Conservation (phyloP, 2,113 vertebrate species). For the Sturnus vulgaris region DNA sequence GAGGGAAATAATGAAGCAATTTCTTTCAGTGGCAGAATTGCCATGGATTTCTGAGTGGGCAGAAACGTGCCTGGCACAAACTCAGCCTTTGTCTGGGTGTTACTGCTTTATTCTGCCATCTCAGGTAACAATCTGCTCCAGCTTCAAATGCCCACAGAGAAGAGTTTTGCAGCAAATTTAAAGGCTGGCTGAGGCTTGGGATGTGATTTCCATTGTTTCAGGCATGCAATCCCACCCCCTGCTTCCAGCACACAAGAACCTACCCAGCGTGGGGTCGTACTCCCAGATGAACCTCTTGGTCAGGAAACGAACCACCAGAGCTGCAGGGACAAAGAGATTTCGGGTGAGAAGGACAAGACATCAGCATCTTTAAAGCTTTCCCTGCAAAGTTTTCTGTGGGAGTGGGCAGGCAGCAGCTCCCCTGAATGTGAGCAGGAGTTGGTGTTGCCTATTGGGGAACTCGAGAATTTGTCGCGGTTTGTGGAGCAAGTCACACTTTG, state of each 20-base stretch:
- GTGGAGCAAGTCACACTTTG: not conserved
- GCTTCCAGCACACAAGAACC: slow-evolving; percentile 23
- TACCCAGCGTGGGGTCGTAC: slow-evolving; percentile 95
- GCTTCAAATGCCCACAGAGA: not conserved
- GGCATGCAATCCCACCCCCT: fast-evolving
- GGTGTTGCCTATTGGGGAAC: not conserved
- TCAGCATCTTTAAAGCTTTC: not conserved
- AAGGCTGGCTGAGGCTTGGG: not conserved
- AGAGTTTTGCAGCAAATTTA: not conserved
- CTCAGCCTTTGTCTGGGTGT: not conserved
- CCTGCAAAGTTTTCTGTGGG: not conserved
- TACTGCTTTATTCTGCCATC: not conserved
- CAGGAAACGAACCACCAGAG: slow-evolving; percentile 94
- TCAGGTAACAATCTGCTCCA: not conserved
- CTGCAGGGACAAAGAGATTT: slow-evolving; percentile 65
- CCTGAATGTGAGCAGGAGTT: not conserved
- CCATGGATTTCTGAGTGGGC: not conserved
- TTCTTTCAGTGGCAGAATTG: not conserved
- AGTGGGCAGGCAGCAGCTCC: not conserved
- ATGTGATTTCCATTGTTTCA: not conserved
- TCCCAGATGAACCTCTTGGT: slow-evolving; percentile 99
- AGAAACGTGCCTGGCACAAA: not conserved
- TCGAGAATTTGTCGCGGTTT: not conserved
- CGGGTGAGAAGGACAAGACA: not conserved
- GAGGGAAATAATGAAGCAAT: not conserved